A percentile compares a stretch with the other conserved stretches of the same genome.
Conservation (phyloP, 2,888 invertebrate species). For the Spialia ferax region DNA sequence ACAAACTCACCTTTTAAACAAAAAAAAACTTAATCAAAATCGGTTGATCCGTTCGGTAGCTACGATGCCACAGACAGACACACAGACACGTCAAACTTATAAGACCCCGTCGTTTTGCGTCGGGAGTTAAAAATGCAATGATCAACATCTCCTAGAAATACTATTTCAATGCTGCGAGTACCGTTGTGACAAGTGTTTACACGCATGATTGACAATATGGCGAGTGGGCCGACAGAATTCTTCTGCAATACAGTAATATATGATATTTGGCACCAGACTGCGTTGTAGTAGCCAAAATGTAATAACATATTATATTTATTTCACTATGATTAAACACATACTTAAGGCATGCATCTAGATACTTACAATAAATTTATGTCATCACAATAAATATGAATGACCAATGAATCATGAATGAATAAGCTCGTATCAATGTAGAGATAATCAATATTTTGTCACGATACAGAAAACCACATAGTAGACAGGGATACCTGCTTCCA, state of each 20-base stretch:
- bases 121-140: background rate
- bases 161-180: conserved; percentile 3
- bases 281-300: conserved; percentile 1
- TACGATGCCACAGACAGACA: too few species aligned
- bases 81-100: too few species aligned
- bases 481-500: too few species aligned
- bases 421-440: background rate
- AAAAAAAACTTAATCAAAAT: too few species aligned
- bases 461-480: too few species aligned
- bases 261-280: conserved; percentile 19
- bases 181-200: conserved; percentile 26
- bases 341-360: background rate
- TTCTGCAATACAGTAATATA: conserved; percentile 14
- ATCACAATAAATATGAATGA: background rate
- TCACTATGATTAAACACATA: background rate
- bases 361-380: background rate
- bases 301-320: conserved; percentile 1
- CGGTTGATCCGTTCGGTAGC: too few species aligned
- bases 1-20: too few species aligned
- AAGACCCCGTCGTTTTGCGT: too few species aligned
- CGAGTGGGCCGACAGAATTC: conserved; percentile 9
- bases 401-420: background rate
- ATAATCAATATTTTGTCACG: too few species aligned
- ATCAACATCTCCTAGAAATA: background rate
- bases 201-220: conserved; percentile 33